Base-by-base conservation (phyloP, 1,140 invertebrate species). In the Drosophila sp. region DNA sequence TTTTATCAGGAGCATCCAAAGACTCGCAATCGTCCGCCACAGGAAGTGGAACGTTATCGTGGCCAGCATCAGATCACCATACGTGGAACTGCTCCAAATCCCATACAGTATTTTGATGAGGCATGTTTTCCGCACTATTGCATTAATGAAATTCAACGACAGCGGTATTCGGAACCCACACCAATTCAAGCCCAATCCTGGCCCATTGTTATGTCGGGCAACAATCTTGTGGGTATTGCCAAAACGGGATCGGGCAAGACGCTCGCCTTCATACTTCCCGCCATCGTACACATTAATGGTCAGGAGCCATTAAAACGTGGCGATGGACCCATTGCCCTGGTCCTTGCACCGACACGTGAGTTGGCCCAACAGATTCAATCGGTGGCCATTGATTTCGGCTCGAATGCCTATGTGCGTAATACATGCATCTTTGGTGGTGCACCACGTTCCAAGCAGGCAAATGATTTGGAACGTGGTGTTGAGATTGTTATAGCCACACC, bases 361-460 rank as follows among this genome's bases (percentile, higher is more conserved):
- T 92, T 99, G 43, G 98, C 98, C 0, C 97, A 98, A 87, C 98
- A 99, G 92, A 98, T 99, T 69, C 96, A 98, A 92, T 95, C 96
- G 91, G 97, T 99, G 13, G 97, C 97, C 1, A 94, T 93, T 58
- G 96, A 98, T 67, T 99, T 98, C 94, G 97, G 97, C 4, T 94
- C 95, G 11, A 92, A 95, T 4, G 96, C 97, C 1, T 95, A 95
- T 87, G 95, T 98, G 5, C 93, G 96, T 29, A 97, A 97, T 90
- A 97, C 97, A 6, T 99, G 98, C 91, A 95, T 99, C 7, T 99
- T 98, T 94, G 98, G 98, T 61, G 98, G 98, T 29, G 97, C 98
- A 14, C 96, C 97, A 0, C 98, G 98, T 91, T 95, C 96, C 45
- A 95, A 95, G 54, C 95, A 97, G 92, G 94, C 95, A 1, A 93